Base-by-base conservation (phyloP, 2,888 invertebrate species). In the Drosophila atripex region DNA sequence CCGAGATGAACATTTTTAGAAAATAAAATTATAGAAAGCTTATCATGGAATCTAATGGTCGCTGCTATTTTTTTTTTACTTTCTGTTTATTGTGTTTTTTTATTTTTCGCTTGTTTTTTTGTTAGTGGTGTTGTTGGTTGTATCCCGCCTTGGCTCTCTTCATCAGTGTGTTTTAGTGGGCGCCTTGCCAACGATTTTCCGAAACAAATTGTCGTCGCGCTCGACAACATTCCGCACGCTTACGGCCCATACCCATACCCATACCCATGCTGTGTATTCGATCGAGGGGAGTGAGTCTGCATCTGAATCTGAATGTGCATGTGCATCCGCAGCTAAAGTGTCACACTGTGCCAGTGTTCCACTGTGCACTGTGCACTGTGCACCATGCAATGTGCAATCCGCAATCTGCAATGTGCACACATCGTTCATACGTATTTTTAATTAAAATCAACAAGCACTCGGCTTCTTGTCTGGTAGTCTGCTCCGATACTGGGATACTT, bases 131-230 rank as follows among this genome's bases (percentile, higher is more conserved):
- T 25, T 57, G 46, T 14, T 60, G 60, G 21, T 49, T 51, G 51
- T 65, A 39, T 45, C 53, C 65, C 65, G 76, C 61, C 73, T 66
- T 60, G 68, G 76, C 63, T 71, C 76, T 61, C 69, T 80, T 76
- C 71, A 73, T 76, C 76, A 75, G 71, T 86, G 88, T 83, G 89
- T 75, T 88, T 89, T 78, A 87, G 88, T 90, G 89, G 89, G 89
- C 89, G 79, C 70, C 35, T 69, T 79, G 89, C 89, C 89, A 89
- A 89, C 75, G 89, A 80, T 88, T 82, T 89, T 87, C 75, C 80
- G 75, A 86, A 88, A 90, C 89, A 89, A 90, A 89, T 89, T 89
- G 85, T 89, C 89, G 90, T 87, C 88, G 90, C 80, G 88, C 89
- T 89, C 88, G 85, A 88, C 90, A 88, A 89, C 82, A 89, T 90